Percentiles rank a stretch among this genome's conserved stretches.
These are phyloP conservation scores for Phymastichus coffea DNA, from an alignment of 1,140 invertebrate genomes.

Conservation along the genomic window DNA sequence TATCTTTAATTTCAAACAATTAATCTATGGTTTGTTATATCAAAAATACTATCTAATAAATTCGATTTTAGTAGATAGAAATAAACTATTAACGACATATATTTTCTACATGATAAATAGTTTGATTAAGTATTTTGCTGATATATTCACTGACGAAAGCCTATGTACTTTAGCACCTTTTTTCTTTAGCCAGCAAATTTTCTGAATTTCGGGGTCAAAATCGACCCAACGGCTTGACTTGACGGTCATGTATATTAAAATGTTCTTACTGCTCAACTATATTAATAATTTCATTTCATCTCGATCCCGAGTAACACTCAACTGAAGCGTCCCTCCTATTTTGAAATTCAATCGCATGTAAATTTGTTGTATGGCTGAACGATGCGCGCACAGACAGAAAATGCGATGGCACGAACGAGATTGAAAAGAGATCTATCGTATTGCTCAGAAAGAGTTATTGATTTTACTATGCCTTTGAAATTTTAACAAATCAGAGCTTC, in stretches of 20 bases:
- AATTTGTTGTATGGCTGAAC: constrained; percentile 36
- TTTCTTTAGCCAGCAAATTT: constrained; percentile 31
- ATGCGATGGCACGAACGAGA: constrained; percentile 38
- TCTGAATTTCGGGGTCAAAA: constrained; percentile 43
- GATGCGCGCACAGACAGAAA: constrained; percentile 30
- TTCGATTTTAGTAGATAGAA: too few species aligned
- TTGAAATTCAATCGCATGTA: constrained; percentile 52
- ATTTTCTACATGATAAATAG: background rate
- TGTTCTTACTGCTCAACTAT: constrained; percentile 36
- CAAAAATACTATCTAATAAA: too few species aligned
- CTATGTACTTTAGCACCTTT: constrained; percentile 12
- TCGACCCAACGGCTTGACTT: constrained; percentile 25
- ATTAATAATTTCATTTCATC: constrained; percentile 47
- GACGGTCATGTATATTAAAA: constrained; percentile 41
- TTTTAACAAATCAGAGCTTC: constrained; percentile 40
- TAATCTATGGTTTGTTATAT: too few species aligned
- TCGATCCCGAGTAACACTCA: constrained; percentile 38
- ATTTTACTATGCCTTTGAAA: constrained; percentile 43
- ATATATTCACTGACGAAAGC: constrained; percentile 29
- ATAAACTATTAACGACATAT: background rate
- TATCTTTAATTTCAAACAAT: too few species aligned
- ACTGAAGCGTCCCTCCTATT: constrained; percentile 39
- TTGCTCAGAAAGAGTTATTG: constrained; percentile 42
- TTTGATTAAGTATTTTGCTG: constrained; percentile 30
- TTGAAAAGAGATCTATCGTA: constrained; percentile 40